phyloP scores from a whole-genome alignment of 1,140 invertebrate species.

The Atta colombica region DNA sequence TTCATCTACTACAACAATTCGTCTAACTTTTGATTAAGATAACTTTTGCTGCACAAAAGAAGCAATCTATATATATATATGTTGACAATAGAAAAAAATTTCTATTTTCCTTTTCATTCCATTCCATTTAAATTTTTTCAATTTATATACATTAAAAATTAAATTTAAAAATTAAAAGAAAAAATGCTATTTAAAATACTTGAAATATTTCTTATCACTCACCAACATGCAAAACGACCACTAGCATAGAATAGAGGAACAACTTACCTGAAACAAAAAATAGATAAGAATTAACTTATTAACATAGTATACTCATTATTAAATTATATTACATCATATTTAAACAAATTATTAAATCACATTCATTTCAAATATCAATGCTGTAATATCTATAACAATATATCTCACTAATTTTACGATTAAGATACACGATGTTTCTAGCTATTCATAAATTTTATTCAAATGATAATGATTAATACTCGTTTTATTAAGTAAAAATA shows the following conservation, averaged over 20 bases:
- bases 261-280: slow-evolving; percentile 70
- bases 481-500: slow-evolving; percentile 15
- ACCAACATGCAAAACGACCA: slow-evolving; percentile 16
- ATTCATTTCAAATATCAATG: neutral
- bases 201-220: slow-evolving; percentile 40
- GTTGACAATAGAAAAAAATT: neutral
- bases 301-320: neutral
- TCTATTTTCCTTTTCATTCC: neutral
- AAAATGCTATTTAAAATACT: neutral
- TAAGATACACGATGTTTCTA: neutral
- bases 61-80: neutral
- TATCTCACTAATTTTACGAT: neutral
- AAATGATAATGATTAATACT: slow-evolving; percentile 34
- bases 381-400: neutral
- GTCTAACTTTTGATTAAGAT: slow-evolving; percentile 28
- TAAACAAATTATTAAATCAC: neutral
- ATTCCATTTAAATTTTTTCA: neutral
- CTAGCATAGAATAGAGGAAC: neutral
- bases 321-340: neutral
- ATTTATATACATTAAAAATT: neutral
- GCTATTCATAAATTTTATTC: neutral
- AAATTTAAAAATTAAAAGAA: neutral
- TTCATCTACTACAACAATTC: neutral
- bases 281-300: slow-evolving; percentile 28
- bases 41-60: neutral